Conservation (phyloP, 2,888 invertebrate species). For the Drosophila planitibia region DNA sequence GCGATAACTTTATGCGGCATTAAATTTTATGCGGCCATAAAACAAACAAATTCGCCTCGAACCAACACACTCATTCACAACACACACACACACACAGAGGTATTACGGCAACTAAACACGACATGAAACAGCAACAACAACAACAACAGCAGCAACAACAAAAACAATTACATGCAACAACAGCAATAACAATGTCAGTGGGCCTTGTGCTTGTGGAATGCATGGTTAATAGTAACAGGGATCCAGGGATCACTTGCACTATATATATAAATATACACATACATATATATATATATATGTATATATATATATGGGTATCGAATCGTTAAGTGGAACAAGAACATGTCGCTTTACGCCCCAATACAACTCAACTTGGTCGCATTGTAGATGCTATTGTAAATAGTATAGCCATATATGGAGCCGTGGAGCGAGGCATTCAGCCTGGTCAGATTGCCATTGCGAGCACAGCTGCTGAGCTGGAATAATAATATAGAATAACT, state of each 20-base stretch:
- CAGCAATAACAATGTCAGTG: conserved; percentile 49
- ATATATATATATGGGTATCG: neutral
- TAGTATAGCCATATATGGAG: conserved; percentile 34
- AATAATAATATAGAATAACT: neutral
- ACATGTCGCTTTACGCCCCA: conserved; percentile 76
- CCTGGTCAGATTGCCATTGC: neutral
- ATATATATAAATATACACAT: neutral
- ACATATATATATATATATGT: neutral
- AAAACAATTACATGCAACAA: conserved; percentile 36
- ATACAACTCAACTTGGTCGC: conserved; percentile 73
- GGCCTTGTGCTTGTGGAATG: conserved; percentile 42
- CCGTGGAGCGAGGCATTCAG: neutral
- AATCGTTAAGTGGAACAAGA: conserved; percentile 63
- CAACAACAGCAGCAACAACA: conserved; percentile 30
- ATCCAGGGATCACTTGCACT: conserved; percentile 23
- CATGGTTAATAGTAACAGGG: conserved; percentile 26
- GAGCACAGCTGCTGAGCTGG: conserved; percentile 5
- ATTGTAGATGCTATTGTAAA: conserved; percentile 32
- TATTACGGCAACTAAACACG: conserved; percentile 74
- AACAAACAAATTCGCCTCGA: conserved; percentile 75
- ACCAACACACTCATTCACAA: conserved; percentile 39
- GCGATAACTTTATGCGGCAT: conserved; percentile 80
- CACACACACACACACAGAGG: conserved; percentile 37
- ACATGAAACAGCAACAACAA: conserved; percentile 47
- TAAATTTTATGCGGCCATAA: conserved; percentile 78